phyloP scores from a whole-genome alignment of 2,888 invertebrate genomes.

The Dusona sp. region DNA sequence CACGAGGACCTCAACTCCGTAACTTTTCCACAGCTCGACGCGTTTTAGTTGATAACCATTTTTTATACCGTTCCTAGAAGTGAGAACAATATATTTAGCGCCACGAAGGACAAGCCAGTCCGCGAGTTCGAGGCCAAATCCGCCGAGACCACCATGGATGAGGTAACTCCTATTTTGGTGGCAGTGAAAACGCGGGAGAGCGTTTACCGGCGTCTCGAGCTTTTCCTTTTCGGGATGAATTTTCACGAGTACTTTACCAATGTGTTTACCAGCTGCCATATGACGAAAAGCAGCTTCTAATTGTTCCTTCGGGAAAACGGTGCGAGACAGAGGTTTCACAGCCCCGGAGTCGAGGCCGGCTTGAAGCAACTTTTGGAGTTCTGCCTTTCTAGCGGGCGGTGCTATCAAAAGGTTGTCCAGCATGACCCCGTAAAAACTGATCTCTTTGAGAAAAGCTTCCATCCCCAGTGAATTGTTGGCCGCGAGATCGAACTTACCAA shows the following conservation, averaged over 20 bases:
- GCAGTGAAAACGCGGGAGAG: conserved; percentile 86
- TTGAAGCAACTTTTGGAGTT: conserved; percentile 86
- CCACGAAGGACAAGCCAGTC: conserved; percentile 95
- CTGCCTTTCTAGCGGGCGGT: conserved; percentile 85
- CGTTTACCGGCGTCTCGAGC: conserved; percentile 78
- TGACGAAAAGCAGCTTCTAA: conserved; percentile 90
- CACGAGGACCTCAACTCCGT: conserved; percentile 89
- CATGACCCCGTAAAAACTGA: conserved; percentile 92
- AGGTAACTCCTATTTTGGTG: conserved; percentile 86
- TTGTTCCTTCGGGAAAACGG: conserved; percentile 88
- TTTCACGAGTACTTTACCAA: conserved; percentile 89
- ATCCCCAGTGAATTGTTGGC: conserved; percentile 88
- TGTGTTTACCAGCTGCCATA: conserved; percentile 90
- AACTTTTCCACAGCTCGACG: conserved; percentile 88
- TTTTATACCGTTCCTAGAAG: conserved; percentile 91
- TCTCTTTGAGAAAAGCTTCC: conserved; percentile 89
- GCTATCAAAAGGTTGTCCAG: conserved; percentile 89
- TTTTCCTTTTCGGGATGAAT: conserved; percentile 74
- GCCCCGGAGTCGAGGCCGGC: conserved; percentile 89
- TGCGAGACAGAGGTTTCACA: conserved; percentile 89
- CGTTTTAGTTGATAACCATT: conserved; percentile 93
- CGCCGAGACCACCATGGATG: conserved; percentile 93
- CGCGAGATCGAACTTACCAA: conserved; percentile 93
- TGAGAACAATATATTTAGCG: conserved; percentile 91
- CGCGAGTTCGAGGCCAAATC: conserved; percentile 95